Percentiles rank a stretch among this genome's conserved stretches.
Conservation (phyloP, 2,888 invertebrate species). For the Ormyrus thymus region DNA sequence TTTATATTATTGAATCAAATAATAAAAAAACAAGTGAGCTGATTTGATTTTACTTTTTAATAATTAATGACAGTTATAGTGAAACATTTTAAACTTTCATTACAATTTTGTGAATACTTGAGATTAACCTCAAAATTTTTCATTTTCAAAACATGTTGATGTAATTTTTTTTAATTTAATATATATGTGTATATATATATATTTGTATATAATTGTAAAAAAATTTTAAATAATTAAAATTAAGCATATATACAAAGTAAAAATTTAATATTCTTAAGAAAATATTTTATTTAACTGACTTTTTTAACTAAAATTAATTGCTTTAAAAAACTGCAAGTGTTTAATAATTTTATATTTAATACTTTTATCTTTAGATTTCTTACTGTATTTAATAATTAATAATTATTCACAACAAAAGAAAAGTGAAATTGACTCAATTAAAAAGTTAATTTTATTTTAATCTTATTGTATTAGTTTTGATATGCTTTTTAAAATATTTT, state of each 20-base stretch:
- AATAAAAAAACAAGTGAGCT: not conserved
- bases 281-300: not conserved
- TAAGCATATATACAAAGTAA: not conserved
- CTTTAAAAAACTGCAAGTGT: too few species aligned
- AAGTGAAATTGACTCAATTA: too few species aligned
- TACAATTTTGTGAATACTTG: not conserved
- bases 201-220: not conserved
- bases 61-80: not conserved
- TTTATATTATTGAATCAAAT: conserved; percentile 4
- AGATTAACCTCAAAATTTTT: conserved; percentile 34
- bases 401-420: too few species aligned
- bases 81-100: conserved; percentile 7
- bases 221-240: not conserved
- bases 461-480: too few species aligned
- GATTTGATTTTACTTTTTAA: not conserved
- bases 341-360: too few species aligned
- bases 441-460: too few species aligned
- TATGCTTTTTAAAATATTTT: too few species aligned
- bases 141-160: conserved; percentile 24
- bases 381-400: too few species aligned
- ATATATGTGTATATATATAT: not conserved
- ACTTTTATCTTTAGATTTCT: too few species aligned
- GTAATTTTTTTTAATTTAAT: not conserved
- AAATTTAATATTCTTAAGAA: not conserved
- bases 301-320: not conserved